Evolutionary conservation across 2,797 vertebrate genomes (phyloP).

Genomic region (Graptemys geographica): DNA sequence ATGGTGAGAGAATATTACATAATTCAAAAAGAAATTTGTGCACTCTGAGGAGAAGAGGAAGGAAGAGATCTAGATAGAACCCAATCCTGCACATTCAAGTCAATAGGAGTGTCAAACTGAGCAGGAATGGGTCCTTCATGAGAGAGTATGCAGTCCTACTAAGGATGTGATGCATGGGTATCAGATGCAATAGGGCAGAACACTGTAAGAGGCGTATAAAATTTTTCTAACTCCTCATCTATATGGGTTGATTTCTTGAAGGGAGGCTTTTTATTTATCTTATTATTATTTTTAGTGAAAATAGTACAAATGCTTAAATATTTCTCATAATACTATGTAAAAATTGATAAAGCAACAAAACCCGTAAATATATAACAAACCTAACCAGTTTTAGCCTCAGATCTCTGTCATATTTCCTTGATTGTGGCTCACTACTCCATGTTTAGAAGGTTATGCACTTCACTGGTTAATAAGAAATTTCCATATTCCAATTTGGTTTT

Average conservation of each 20-base stretch:
- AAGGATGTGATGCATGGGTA: no score
- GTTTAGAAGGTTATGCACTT: not conserved
- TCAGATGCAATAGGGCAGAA: no score
- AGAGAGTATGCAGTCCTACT: no score
- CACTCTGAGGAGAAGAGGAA: slow-evolving; percentile 18
- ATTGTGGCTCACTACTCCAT: not conserved
- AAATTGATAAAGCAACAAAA: not conserved
- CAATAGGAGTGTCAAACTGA: no score
- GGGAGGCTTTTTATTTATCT: not conserved
- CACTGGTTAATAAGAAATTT: not conserved
- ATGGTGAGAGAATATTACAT: not conserved
- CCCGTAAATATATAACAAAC: not conserved
- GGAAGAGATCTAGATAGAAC: not conserved
- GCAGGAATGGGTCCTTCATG: no score
- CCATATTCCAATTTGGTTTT: not conserved
- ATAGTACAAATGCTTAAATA: not conserved
- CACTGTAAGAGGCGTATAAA: no score
- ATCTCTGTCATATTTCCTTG: no score
- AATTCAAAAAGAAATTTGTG: slow-evolving; percentile 1
- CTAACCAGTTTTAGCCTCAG: not conserved
- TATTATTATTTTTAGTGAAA: not conserved
- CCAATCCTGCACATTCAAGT: no score
- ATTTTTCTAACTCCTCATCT: not conserved
- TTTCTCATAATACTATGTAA: not conserved
- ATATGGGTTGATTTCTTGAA: not conserved